Evolutionary conservation across 2,888 invertebrate genomes (phyloP), one percentile per base, ranked within the genome.

Genomic region (Spatulosminthurus flaviceps): DNA sequence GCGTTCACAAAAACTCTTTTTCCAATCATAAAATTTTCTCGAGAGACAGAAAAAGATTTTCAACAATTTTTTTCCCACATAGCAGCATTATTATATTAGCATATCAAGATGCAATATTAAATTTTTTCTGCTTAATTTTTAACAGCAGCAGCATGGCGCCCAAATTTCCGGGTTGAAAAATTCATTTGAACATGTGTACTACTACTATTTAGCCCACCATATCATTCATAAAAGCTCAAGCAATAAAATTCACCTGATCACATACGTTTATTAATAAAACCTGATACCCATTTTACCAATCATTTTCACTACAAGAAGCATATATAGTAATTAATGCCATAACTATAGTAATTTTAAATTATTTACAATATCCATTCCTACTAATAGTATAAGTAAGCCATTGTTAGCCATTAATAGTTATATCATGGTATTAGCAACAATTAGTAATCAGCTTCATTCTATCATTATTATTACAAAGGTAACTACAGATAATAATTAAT

Each of bases 401-500:
- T 51, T 11, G 51, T 51, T 16, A 51, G n/a, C 51, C 16, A 51
- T 51, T 51, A 51, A 19, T 51, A 51, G 7, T 9, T 2, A 2
- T 51, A 51, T 51, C n/a, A 51, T 51, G 16, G 16, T 51, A 51
- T 51, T 51, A 51, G 51, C 16, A 19, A 51, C 51, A 51, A 34
- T 34, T 34, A 34, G 9, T 34, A n/a, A n/a, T n/a, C n/a, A n/a
- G n/a, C n/a, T n/a, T n/a, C n/a, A n/a, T n/a, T n/a, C n/a, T 34
- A 34, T 4, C 9, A 34, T 34, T 34, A 7, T 34, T 51, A 64
- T 22, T 64, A 64, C 64, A 64, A 64, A 64, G 64, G 64, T 64
- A 64, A 64, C 64, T 64, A 64, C 64, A 64, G 21, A 64, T 16
- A 64, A 19, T n/a, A n/a, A n/a, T n/a, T n/a, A n/a, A n/a, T n/a